phyloP scores from a whole-genome alignment of 2,888 invertebrate genomes.

The Epistrophe eligans region DNA sequence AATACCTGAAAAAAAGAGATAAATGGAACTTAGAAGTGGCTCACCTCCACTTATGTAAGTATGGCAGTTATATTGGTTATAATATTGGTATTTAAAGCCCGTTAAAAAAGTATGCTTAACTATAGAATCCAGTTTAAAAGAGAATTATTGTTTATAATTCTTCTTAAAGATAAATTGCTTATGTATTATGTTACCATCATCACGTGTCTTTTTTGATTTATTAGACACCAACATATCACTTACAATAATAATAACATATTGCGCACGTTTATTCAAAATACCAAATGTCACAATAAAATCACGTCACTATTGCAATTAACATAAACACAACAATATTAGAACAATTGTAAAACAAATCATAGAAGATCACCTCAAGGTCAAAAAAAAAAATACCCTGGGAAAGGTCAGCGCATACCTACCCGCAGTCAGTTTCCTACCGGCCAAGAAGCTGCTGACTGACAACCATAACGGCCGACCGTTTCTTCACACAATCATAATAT shows the following conservation, averaged over 20 bases:
- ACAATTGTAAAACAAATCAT: constrained; percentile 62
- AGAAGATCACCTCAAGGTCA: constrained; percentile 71
- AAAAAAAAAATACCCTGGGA: constrained; percentile 60
- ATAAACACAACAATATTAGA: constrained; percentile 28
- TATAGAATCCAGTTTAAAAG: neutral
- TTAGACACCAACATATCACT: constrained; percentile 15
- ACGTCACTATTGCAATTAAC: constrained; percentile 56
- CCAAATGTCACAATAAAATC: constrained; percentile 68
- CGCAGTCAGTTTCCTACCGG: constrained; percentile 48
- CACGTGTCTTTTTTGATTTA: constrained; percentile 32
- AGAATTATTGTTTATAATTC: neutral
- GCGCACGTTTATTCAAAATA: constrained; percentile 61
- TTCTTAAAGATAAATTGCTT: neutral
- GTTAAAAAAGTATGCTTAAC: neutral
- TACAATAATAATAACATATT: constrained; percentile 41
- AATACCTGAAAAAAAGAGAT: too few relatives aligned
- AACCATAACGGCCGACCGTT: neutral
- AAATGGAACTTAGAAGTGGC: too few relatives aligned
- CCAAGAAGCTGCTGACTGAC: constrained; percentile 34
- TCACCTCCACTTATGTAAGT: too few relatives aligned
- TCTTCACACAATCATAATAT: constrained; percentile 46
- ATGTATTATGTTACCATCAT: neutral
- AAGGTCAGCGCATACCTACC: constrained; percentile 55
- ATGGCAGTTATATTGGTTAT: too few relatives aligned
- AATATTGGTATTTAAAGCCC: neutral